Base-by-base conservation (phyloP, 2,113 vertebrate genomes). In the Parus major region DNA sequence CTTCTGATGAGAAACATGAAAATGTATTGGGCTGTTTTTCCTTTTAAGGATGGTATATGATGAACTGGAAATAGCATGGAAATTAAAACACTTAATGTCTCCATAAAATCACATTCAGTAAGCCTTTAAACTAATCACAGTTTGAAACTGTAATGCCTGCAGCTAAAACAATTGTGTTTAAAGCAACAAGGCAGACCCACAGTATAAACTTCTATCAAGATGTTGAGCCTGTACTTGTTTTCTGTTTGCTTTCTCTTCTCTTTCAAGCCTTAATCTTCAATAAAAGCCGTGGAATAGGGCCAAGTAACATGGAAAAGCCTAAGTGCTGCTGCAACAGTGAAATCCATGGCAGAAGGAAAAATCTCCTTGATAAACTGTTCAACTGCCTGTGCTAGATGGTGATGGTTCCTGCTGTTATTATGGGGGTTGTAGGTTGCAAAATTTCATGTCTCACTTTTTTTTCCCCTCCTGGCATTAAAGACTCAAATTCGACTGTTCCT, bases 401-500 rank as follows among this genome's bases (percentile, higher is more conserved):
- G 60, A 53, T 86, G 69, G 76, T 89, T 82, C 77, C 75, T 91
- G 66, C 90, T 95, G 86, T 89, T 95, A 87, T 81, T 95, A 86
- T 57, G 73, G 86, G 55, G 57, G 71, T 72, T 81, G 78, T 21
- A 95, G 80, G 71, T 86, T 95, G 92, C 88, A 89, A 92, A 95
- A 93, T 92, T 79, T 86, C 66, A 27, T 31, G 10, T 90, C 41
- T 91, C 19, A 17, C n/a, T 46, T 75, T 73, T 72, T 64, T 69
- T 12, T 1, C 9, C 12, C 14, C 25, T 89, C 61, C 35, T 89
- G n/a, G 66, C 95, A 91, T 80, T 96, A 87, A 95, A 97, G 86
- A 78, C 87, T 96, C 33, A 88, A 70, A 96, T 97, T 95, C 96
- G 80, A 81, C 76, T 63, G 35, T 82, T 94, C 59, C 80, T 97